Conservation (phyloP, 2,797 vertebrate species). For the Lutjanus argentimaculatus region DNA sequence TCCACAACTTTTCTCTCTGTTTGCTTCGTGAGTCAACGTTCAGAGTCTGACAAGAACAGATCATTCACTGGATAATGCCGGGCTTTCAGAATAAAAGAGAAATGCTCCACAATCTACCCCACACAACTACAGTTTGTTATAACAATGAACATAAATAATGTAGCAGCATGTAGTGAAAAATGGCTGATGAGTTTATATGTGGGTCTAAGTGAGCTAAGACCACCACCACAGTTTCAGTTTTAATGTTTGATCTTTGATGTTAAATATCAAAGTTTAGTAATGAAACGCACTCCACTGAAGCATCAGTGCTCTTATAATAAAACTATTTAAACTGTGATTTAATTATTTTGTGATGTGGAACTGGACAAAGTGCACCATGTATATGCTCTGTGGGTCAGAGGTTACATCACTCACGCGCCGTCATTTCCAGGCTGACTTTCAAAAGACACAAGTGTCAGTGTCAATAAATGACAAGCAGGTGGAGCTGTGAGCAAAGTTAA, state of each 20-base stretch:
- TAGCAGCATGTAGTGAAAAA: too few relatives aligned
- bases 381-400: constrained; percentile 14
- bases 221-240: background rate
- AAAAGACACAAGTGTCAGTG: constrained; percentile 75
- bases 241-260: constrained; percentile 7
- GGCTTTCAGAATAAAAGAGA: too few relatives aligned
- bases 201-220: background rate
- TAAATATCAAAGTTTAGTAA: constrained; percentile 13
- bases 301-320: background rate
- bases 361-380: background rate
- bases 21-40: too few relatives aligned
- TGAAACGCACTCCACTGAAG: background rate
- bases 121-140: too few relatives aligned
- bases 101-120: too few relatives aligned
- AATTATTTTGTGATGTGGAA: background rate
- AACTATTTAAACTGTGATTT: background rate
- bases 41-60: too few relatives aligned
- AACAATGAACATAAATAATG: too few relatives aligned
- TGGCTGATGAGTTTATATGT: too few relatives aligned
- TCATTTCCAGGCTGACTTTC: constrained; percentile 39
- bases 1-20: too few relatives aligned
- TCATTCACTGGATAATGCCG: too few relatives aligned
- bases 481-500: constrained; percentile 91
- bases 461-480: constrained; percentile 88
- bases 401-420: constrained; percentile 5